Conservation (phyloP, 2,113 vertebrate genomes). For the Phrynosoma platyrhinos region DNA sequence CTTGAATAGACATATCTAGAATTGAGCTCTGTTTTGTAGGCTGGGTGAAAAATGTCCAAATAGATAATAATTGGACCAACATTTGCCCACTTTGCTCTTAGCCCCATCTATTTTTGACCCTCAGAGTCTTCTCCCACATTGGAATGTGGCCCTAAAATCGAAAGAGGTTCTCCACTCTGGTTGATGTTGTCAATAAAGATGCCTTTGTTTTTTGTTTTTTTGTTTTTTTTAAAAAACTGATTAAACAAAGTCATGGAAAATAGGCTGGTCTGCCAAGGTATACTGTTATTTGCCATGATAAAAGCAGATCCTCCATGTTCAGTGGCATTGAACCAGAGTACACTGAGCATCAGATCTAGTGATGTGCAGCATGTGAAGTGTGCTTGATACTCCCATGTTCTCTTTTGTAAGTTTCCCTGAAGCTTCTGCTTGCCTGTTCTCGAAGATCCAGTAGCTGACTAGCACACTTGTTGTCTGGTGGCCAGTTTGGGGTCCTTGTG, state of each 20-base stretch:
- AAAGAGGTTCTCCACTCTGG: too few relatives aligned
- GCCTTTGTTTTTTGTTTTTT: neutral
- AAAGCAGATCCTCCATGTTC: neutral
- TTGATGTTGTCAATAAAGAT: neutral
- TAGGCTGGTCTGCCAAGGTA: neutral
- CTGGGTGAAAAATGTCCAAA: too few relatives aligned
- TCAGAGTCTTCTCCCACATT: too few relatives aligned
- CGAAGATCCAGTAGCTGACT: neutral
- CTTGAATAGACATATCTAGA: too few relatives aligned
- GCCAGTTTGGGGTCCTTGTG: neutral
- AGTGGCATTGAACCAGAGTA: neutral
- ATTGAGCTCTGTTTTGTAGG: too few relatives aligned
- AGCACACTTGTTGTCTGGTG: too few relatives aligned
- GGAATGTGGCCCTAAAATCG: too few relatives aligned
- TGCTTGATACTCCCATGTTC: neutral
- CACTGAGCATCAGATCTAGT: neutral
- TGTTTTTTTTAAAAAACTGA: neutral
- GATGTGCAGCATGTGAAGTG: neutral
- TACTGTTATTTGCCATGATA: neutral
- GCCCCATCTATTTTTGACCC: too few relatives aligned
- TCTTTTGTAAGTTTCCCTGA: neutral
- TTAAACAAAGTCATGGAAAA: neutral
- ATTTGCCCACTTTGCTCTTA: too few relatives aligned
- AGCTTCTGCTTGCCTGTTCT: neutral
- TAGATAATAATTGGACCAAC: too few relatives aligned